These are phyloP conservation scores for Phylloscopus trochilus DNA, from an alignment of 2,113 vertebrate species.

Conservation along the genomic window DNA sequence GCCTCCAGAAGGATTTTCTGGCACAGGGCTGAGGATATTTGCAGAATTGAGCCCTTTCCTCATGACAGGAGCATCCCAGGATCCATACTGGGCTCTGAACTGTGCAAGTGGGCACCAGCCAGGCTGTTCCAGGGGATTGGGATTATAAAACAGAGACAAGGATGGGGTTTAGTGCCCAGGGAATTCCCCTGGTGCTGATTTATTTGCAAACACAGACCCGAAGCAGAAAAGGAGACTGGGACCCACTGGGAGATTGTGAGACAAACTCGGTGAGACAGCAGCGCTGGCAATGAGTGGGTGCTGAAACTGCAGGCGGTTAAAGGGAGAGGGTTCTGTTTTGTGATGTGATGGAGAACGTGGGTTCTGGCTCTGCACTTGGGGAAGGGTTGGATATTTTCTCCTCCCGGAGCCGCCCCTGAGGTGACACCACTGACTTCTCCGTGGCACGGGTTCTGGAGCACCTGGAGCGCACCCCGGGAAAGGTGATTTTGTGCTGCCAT, in stretches of 20 bases:
- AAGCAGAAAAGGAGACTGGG: background rate
- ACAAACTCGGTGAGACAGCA: background rate
- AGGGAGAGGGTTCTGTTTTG: too few relatives aligned
- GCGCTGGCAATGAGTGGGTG: background rate
- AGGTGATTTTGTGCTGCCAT: slow-evolving; percentile 38
- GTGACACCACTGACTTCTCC: background rate
- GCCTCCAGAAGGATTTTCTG: background rate
- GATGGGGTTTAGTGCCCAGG: background rate
- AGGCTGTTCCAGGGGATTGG: background rate
- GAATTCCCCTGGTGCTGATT: background rate
- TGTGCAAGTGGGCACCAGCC: background rate
- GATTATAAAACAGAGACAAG: background rate
- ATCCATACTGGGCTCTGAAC: background rate
- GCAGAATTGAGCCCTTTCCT: background rate
- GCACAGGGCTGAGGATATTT: background rate
- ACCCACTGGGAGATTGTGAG: background rate
- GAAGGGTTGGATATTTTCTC: background rate
- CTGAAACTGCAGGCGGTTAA: background rate
- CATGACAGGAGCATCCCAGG: background rate
- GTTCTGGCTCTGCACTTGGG: background rate
- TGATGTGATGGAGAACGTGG: accelerated
- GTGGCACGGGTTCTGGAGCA: accelerated
- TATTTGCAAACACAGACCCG: background rate
- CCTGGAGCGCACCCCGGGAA: accelerated
- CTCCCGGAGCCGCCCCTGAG: background rate